A percentile compares a stretch with the other conserved stretches of the same genome.
phyloP scores from a whole-genome alignment of 92 coral and sea anemone species.

The Siderastrea radians region DNA sequence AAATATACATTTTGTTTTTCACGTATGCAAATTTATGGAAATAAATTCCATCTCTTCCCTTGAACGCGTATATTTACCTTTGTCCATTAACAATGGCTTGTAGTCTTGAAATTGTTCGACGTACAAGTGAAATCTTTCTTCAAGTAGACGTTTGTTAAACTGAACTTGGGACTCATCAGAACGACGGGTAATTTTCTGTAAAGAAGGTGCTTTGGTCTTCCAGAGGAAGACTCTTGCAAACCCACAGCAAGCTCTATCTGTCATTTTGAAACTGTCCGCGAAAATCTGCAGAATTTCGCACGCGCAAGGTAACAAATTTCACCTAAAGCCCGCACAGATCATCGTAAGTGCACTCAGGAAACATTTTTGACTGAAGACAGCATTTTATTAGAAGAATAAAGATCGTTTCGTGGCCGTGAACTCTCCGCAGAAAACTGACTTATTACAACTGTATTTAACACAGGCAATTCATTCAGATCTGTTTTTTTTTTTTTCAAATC shows the following conservation, averaged over 20 bases:
- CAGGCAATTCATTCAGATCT: too few species aligned
- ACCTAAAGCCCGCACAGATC: not conserved
- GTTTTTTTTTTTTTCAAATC: too few species aligned
- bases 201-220: slow-evolving; percentile 19
- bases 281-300: not conserved
- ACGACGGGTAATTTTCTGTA: not conserved
- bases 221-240: slow-evolving; percentile 39
- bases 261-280: not conserved
- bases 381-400: too few species aligned
- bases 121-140: too few species aligned
- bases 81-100: slow-evolving; percentile 25
- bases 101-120: slow-evolving; percentile 26
- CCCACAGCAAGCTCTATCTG: too few species aligned
- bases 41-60: too few species aligned
- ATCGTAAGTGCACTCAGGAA: not conserved
- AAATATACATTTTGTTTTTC: not conserved
- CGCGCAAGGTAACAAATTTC: not conserved
- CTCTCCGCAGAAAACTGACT: not conserved
- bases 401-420: not conserved
- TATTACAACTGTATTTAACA: not conserved
- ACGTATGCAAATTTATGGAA: not conserved
- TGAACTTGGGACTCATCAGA: slow-evolving; percentile 8
- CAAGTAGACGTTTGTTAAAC: slow-evolving; percentile 16
- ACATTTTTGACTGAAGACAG: not conserved
- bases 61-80: slow-evolving; percentile 11